Base-by-base conservation (phyloP, 1,140 invertebrate genomes). In the Pomacea maculata region DNA sequence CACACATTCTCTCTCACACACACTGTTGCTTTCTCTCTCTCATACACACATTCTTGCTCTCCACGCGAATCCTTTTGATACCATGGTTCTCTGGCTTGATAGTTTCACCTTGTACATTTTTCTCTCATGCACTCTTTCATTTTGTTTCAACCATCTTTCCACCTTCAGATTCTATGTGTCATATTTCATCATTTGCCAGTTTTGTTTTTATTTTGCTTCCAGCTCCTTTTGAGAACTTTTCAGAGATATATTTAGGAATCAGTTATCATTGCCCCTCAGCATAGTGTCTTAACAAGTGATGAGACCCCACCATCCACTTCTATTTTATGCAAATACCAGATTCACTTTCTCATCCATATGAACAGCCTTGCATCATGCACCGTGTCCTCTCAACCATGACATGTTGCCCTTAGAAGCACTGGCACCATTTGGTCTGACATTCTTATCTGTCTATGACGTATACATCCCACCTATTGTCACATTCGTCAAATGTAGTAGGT, bases 1-100 rank as follows among this genome's bases (percentile, higher is more conserved):
- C 70, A 75, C 15, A 75, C 57, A 75, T 14, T 57, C 57, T 74
- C 54, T 57, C 25, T 75, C 64, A 80, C 54, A 80, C 57, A 80
- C 57, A 74, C 64, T 75, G 7, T 63, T 72, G 70, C 54, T 54
- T 54, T n/a, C 19, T 61, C 61, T 54, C n/a, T 57, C 25, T 25
- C 25, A 25, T 25, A 80, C 54, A 80, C 57, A 80, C 57, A 74
- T 52, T 75, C 54, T 63, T 72, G 70, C 54, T 54, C 61, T 54
- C n/a, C 11, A 34, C 19, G 0, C 1, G n/a, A 25, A 54, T n/a
- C n/a, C 57, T 63, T 61, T 25, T 76, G 14, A 76, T 15, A n/a
- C 6, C 14, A 25, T 15, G n/a, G 45, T 14, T 29, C n/a, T 14
- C 2, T 29, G 45, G 19, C 14, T 19, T 29, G 70, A 71, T 71